These are phyloP conservation scores for Pseudonaja textilis DNA, from an alignment of 2,113 vertebrate species.

Conservation along the genomic window DNA sequence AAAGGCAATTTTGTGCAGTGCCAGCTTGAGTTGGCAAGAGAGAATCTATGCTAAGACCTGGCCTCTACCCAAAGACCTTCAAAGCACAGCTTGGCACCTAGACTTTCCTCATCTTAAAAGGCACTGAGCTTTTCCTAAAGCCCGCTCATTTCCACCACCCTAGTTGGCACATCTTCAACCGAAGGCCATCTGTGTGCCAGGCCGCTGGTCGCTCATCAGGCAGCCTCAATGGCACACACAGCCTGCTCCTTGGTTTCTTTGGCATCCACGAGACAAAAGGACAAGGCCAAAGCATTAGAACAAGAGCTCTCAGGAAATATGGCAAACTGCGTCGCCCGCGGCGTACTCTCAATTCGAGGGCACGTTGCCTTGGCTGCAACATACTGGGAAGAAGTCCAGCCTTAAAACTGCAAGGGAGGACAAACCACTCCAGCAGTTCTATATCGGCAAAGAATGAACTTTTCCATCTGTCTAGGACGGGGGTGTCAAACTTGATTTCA, in stretches of 20 bases:
- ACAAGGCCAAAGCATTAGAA: accelerated
- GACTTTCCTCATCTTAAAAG: constrained; percentile 18
- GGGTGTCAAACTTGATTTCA: too few species aligned
- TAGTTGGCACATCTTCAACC: background rate
- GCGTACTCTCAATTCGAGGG: background rate
- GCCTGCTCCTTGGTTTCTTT: background rate
- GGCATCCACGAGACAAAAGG: background rate
- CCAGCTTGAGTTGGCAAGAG: background rate
- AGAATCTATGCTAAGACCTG: background rate
- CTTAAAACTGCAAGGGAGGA: background rate
- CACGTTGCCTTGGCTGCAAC: background rate
- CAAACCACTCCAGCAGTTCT: background rate
- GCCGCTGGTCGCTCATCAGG: background rate
- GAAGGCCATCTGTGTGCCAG: background rate
- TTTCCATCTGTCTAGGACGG: background rate
- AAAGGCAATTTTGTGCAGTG: background rate
- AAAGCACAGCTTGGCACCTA: background rate
- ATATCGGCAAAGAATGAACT: accelerated
- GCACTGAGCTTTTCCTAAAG: accelerated
- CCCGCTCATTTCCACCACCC: background rate
- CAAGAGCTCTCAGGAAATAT: background rate
- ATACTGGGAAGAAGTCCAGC: background rate
- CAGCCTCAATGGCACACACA: too few species aligned
- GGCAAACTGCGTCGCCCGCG: background rate
- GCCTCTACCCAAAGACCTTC: background rate